Evolutionary conservation across 2,113 vertebrate genomes (phyloP), one percentile per base, ranked within the genome.

Genomic region (Gyps fulvus): DNA sequence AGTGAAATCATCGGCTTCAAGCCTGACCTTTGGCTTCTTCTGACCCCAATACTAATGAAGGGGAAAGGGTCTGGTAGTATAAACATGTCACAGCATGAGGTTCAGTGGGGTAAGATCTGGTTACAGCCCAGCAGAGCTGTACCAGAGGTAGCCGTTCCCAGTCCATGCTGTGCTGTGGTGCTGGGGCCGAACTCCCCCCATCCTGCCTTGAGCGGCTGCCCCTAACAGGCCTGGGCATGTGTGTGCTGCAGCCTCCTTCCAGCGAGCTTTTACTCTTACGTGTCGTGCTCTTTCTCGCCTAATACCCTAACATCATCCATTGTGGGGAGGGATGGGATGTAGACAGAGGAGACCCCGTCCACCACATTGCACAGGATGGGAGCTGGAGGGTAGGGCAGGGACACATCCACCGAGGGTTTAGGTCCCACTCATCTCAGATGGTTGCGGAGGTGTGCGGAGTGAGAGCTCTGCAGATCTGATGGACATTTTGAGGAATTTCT

Each of bases 11-110:
- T n/a, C 0, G 1, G 78, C 77, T 58, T 43, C 5, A 1, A 76
- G 67, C 90, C 90, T 89, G 94, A 92, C 97, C 67, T 49, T 50
- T 97, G 95, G 89, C 97, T 98, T 86, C 76, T 54, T 49, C 84
- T 81, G 90, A 98, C 97, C 98, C 94, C 34, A 34, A 4, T 88
- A 86, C 91, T 94, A 93, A 97, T 84, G 96, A 98, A 98, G 93
- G 96, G 94, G 73, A 94, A 96, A 96, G 85, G 85, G n/a, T 36
- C 63, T 76, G 66, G 74, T 57, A 49, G 3, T 50, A 78, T 71
- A 96, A 96, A 87, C 95, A 78, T 83, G 87, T 89, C 95, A 36
- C 93, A 79, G 87, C 52, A 21, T 82, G 97, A 78, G 86, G 16
- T 29, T n/a, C 52, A 8, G 76, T 40, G 76, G 42, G 79, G 52